These are phyloP conservation scores for Leptinotarsa juncta DNA, from an alignment of 2,888 invertebrate species.

Conservation along the genomic window DNA sequence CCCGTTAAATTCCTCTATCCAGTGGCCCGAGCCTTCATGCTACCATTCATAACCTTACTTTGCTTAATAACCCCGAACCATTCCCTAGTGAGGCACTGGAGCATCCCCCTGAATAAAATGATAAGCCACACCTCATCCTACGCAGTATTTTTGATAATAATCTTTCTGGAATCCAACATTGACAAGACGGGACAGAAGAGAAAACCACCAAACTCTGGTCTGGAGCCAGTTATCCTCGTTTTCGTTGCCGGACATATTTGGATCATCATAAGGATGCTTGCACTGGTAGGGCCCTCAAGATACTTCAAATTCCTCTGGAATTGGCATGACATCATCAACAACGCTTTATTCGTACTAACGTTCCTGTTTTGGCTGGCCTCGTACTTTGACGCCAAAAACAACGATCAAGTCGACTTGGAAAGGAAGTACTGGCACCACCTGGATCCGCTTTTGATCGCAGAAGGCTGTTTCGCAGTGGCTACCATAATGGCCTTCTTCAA, in stretches of 20 bases:
- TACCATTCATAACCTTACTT: slow-evolving; percentile 67
- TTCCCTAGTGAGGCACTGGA: slow-evolving; percentile 68
- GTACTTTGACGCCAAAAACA: slow-evolving; percentile 66
- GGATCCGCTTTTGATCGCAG: slow-evolving; percentile 75
- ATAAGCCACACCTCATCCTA: slow-evolving; percentile 77
- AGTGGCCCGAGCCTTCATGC: slow-evolving; percentile 61
- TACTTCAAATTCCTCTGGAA: slow-evolving; percentile 73
- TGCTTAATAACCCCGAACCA: slow-evolving; percentile 66
- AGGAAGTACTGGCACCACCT: slow-evolving; percentile 75
- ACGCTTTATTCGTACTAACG: slow-evolving; percentile 71
- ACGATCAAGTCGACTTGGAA: slow-evolving; percentile 68
- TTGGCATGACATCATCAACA: slow-evolving; percentile 73
- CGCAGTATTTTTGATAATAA: slow-evolving; percentile 73
- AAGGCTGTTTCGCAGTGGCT: slow-evolving; percentile 75
- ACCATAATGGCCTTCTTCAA: slow-evolving; percentile 76
- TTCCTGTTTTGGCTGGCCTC: slow-evolving; percentile 75
- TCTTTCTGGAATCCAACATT: slow-evolving; percentile 72
- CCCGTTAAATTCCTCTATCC: slow-evolving; percentile 54
- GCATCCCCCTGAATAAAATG: slow-evolving; percentile 78
- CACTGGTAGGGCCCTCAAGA: slow-evolving; percentile 69
- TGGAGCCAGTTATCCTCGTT: slow-evolving; percentile 62
- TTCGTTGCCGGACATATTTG: slow-evolving; percentile 71
- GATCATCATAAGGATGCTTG: slow-evolving; percentile 70
- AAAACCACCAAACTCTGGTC: slow-evolving; percentile 72
- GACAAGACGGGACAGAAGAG: slow-evolving; percentile 71